Percentiles rank a stretch among this genome's conserved stretches.
These are phyloP conservation scores for Temnothorax ravouxi DNA, from an alignment of 2,888 invertebrate genomes.

Conservation along the genomic window DNA sequence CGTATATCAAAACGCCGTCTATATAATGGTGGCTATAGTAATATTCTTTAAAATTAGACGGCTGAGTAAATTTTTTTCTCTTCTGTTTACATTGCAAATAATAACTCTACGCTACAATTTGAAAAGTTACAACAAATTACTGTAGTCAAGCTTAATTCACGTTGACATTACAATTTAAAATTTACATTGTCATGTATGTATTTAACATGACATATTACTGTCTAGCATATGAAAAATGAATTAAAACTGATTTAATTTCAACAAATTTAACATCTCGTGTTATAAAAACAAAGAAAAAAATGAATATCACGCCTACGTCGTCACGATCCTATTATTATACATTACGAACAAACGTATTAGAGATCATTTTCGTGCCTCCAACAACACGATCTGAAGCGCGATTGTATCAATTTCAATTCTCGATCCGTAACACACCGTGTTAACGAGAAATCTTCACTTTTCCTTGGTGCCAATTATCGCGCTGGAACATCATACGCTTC, in stretches of 20 bases:
- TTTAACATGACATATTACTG: background rate
- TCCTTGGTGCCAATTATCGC: conserved; percentile 12
- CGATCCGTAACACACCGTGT: background rate
- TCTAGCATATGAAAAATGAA: background rate
- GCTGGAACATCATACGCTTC: background rate
- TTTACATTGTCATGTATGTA: background rate
- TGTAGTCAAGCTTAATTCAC: conserved; percentile 5
- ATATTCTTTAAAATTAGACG: background rate
- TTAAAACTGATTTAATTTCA: conserved; percentile 15
- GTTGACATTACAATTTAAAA: background rate
- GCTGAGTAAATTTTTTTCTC: conserved; percentile 12
- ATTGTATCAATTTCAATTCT: background rate
- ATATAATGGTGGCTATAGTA: background rate
- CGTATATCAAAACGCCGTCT: background rate
- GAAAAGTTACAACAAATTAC: background rate
- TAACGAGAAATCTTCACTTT: conserved; percentile 21
- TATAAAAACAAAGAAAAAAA: background rate
- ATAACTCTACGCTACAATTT: background rate
- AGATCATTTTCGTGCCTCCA: background rate
- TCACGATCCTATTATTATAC: background rate
- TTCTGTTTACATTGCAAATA: background rate
- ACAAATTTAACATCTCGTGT: conserved; percentile 3
- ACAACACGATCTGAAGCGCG: background rate
- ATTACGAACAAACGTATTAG: background rate
- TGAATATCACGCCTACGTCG: background rate